Evolutionary conservation across 2,888 invertebrate species (phyloP).

Genomic region (Teleogryllus oceanicus): DNA sequence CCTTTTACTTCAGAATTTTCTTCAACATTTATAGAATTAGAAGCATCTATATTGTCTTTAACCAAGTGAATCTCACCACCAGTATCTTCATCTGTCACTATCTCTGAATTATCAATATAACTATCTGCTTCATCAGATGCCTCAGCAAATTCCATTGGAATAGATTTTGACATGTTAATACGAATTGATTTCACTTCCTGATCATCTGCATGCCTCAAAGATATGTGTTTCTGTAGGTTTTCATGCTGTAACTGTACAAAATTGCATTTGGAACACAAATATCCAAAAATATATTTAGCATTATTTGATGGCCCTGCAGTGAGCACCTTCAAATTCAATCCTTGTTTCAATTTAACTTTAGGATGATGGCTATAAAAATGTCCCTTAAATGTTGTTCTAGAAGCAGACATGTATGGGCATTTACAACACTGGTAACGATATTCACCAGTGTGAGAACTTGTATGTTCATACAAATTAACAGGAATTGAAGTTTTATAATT

Average conservation of each 20-base stretch:
- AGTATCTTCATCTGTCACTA: slow-evolving; percentile 25
- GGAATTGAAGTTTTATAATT: slow-evolving; percentile 27
- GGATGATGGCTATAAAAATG: slow-evolving; percentile 34
- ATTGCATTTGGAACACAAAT: slow-evolving; percentile 69
- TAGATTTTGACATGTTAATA: slow-evolving; percentile 45
- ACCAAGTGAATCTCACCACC: slow-evolving; percentile 26
- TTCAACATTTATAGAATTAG: neutral
- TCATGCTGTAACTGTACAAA: slow-evolving; percentile 63
- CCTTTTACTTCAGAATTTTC: neutral
- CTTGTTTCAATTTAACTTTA: slow-evolving; percentile 23
- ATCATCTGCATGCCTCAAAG: slow-evolving; percentile 51
- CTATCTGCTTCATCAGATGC: slow-evolving; percentile 20
- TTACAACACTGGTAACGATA: slow-evolving; percentile 62
- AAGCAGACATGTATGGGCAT: slow-evolving; percentile 49
- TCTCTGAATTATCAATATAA: neutral
- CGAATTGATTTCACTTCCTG: slow-evolving; percentile 51
- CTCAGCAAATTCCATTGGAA: slow-evolving; percentile 19
- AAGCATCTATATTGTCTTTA: neutral
- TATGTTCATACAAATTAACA: slow-evolving; percentile 63
- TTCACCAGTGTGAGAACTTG: slow-evolving; percentile 75
- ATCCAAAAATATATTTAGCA: slow-evolving; percentile 50
- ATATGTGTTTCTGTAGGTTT: slow-evolving; percentile 62
- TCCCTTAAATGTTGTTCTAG: slow-evolving; percentile 33
- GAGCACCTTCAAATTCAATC: slow-evolving; percentile 36
- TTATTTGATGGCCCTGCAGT: slow-evolving; percentile 42